Conservation (phyloP, 1,140 invertebrate genomes). For the Periplaneta americana region DNA sequence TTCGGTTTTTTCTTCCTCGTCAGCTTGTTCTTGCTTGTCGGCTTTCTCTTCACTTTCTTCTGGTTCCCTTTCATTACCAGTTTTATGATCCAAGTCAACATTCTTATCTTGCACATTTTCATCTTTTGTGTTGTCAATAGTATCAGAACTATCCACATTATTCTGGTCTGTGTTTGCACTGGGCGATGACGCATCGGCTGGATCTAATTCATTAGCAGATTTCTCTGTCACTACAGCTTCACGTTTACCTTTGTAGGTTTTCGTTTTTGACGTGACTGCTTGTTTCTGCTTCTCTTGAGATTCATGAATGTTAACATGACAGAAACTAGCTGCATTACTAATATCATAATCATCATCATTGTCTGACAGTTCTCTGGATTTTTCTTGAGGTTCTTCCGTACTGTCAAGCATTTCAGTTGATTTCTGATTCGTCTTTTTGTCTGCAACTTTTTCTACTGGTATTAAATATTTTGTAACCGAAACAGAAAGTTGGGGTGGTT, state of each 20-base stretch:
- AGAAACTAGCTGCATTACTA: slow-evolving; percentile 21
- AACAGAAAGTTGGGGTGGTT: neutral
- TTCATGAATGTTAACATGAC: slow-evolving; percentile 22
- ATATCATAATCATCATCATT: slow-evolving; percentile 20
- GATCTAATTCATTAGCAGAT: neutral
- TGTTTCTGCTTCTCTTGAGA: slow-evolving; percentile 14
- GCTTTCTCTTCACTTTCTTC: neutral
- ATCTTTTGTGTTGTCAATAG: neutral
- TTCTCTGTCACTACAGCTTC: neutral
- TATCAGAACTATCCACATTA: neutral
- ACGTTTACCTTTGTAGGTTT: neutral
- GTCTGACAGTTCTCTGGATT: slow-evolving; percentile 9
- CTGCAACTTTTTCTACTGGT: neutral
- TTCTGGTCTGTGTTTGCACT: neutral
- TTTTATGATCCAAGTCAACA: neutral
- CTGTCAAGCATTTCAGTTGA: neutral
- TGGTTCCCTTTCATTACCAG: neutral
- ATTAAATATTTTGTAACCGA: slow-evolving; percentile 11
- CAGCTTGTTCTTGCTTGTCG: neutral
- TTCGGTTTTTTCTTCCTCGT: too few species aligned
- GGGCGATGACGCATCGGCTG: neutral
- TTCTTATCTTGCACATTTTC: neutral
- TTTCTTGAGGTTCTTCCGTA: neutral
- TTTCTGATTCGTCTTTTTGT: neutral
- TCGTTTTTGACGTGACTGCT: neutral